Conservation (phyloP, 2,888 invertebrate genomes). For the Sycophila texana region DNA sequence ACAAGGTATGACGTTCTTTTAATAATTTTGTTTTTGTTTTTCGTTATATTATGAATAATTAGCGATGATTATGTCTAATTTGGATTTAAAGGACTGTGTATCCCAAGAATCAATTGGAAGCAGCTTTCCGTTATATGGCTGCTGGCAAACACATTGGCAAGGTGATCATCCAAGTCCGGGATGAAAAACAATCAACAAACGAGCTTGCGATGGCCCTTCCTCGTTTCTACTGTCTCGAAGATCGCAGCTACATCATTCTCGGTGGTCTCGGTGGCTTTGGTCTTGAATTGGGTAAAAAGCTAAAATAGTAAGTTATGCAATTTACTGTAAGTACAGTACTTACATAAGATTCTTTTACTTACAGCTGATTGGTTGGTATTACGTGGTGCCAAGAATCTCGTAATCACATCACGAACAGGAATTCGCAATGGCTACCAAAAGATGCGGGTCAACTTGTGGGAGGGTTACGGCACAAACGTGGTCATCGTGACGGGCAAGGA, state of each 20-base stretch:
- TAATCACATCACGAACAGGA: slow-evolving; percentile 89
- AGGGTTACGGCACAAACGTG: slow-evolving; percentile 71
- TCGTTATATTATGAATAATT: neutral
- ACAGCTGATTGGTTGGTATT: slow-evolving; percentile 85
- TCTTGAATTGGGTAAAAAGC: slow-evolving; percentile 78
- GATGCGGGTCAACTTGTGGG: slow-evolving; percentile 82
- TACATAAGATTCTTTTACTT: no score
- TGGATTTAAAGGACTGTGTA: slow-evolving; percentile 79
- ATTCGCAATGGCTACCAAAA: slow-evolving; percentile 89
- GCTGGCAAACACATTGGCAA: slow-evolving; percentile 90
- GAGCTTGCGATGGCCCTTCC: slow-evolving; percentile 74
- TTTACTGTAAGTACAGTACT: neutral
- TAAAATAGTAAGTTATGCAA: neutral
- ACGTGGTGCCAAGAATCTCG: slow-evolving; percentile 86
- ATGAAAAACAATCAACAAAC: slow-evolving; percentile 60
- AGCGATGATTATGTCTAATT: neutral
- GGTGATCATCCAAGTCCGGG: slow-evolving; percentile 69
- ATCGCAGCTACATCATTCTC: slow-evolving; percentile 80
- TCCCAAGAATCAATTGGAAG: slow-evolving; percentile 81
- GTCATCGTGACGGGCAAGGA: slow-evolving; percentile 82
- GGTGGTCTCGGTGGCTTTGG: slow-evolving; percentile 96
- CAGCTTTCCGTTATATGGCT: slow-evolving; percentile 82
- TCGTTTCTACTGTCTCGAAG: slow-evolving; percentile 76
- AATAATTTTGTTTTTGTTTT: neutral
- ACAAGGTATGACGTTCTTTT: slow-evolving; percentile 55